Conservation (phyloP, 2,888 invertebrate genomes). For the Heteromyza rotundicornis region DNA sequence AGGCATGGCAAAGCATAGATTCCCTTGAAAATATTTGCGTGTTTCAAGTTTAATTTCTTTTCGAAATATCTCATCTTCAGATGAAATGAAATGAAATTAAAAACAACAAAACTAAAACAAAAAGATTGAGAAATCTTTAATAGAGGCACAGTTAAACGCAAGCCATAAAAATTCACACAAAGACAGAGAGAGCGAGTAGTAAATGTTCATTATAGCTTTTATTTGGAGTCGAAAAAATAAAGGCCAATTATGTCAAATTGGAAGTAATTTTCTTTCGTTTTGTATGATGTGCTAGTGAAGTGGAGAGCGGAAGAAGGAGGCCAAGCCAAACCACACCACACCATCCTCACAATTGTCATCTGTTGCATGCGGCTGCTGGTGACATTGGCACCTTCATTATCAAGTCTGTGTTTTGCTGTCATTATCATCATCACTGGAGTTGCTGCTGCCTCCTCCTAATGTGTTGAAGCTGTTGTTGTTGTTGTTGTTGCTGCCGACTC, state of each 20-base stretch:
- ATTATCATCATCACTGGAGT: not conserved
- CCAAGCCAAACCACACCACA: not conserved
- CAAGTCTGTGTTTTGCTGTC: not conserved
- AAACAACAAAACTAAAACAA: conserved; percentile 5
- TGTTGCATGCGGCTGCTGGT: not conserved
- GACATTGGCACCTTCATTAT: not conserved
- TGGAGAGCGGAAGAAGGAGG: not conserved
- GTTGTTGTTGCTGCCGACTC: no score
- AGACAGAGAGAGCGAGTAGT: no score
- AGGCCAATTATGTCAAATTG: conserved; percentile 44
- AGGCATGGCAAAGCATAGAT: not conserved
- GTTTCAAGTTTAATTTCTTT: not conserved
- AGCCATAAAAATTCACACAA: no score
- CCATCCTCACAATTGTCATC: not conserved
- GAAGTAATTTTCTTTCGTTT: conserved; percentile 1
- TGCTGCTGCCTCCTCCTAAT: not conserved
- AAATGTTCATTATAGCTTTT: conserved; percentile 24
- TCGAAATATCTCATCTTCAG: not conserved
- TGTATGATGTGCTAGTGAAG: not conserved
- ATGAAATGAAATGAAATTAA: not conserved
- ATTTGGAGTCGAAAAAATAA: conserved; percentile 23
- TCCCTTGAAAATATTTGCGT: conserved; percentile 20
- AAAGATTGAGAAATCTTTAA: not conserved
- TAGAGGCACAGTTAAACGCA: no score
- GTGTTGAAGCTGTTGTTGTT: not conserved